Percentiles rank a stretch among this genome's conserved stretches.
These are phyloP conservation scores for Rhinolophus sinicus DNA, from an alignment of 2,113 vertebrate genomes.

Conservation along the genomic window DNA sequence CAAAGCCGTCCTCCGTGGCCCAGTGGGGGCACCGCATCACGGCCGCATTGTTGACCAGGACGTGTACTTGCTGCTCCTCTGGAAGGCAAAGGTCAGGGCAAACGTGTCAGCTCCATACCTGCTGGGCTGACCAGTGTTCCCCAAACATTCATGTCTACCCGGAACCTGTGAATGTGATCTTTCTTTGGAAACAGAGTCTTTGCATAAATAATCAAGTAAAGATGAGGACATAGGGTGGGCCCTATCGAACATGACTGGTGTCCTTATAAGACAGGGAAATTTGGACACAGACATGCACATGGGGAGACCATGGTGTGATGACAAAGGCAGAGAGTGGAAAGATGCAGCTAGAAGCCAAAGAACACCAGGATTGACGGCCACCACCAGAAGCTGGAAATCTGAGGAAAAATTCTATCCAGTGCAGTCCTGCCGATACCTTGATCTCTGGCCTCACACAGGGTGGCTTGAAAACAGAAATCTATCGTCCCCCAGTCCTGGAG, in stretches of 20 bases:
- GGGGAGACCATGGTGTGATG: not conserved
- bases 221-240: not conserved
- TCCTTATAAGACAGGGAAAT: not conserved
- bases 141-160: accelerated
- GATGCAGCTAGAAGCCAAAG: accelerated
- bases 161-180: no score
- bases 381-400: not conserved
- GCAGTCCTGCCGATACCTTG: not conserved
- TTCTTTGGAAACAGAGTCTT: not conserved
- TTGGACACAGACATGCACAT: not conserved
- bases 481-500: accelerated
- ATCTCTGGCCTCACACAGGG: not conserved
- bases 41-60: conserved; percentile 92
- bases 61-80: conserved; percentile 89
- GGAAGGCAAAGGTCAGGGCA: not conserved
- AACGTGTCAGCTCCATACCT: accelerated
- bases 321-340: accelerated
- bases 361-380: accelerated
- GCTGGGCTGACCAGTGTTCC: not conserved
- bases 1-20: conserved; percentile 92
- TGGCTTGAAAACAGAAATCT: not conserved
- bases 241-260: not conserved
- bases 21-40: conserved; percentile 92
- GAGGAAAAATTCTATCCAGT: not conserved
- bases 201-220: no score